Base-by-base conservation (phyloP, 2,113 vertebrate genomes). In the Bothrops jararaca region DNA sequence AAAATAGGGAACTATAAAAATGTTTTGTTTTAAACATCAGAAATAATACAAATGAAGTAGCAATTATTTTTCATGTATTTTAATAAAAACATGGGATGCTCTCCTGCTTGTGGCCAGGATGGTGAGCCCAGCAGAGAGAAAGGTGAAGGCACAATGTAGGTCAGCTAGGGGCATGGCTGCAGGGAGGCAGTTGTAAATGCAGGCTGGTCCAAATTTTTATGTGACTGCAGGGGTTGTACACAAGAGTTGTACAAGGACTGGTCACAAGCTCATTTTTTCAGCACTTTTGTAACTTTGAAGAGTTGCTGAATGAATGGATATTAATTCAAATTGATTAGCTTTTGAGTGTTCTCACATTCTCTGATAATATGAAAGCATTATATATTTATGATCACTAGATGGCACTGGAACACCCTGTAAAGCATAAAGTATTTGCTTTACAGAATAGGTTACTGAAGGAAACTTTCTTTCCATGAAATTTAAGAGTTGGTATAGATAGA, bases 361-460 rank as follows among this genome's bases (percentile, higher is more conserved):
- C 74, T 80, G 34, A 80, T 42, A 80, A 7, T 42, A 42, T 22
- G 1, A 80, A 42, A 80, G 15, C 34, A 80, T 42, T 53, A 53
- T 88, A 88, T 56, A 69, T 13, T 50, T 11, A 13, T 56, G 87
- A 89, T 24, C 91, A 89, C 87, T 89, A 92, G 91, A 89, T 26
- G 91, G 86, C 45, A 53, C 7, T 80, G 74, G 34, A 48, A 80
- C 26, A 92, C 29, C 34, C 57, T 88, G 13, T n/a, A 69, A n/a
- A 64, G 87, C 34, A 3, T 24, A 18, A 45, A 24, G 4, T 80
- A 45, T 69, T 24, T 88, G n/a, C 24, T 92, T 88, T 92, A 69
- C 42, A 52, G 29, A 69, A 23, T 29, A 64, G 48, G 0, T 92
- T 89, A 45, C 3, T 74, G 8, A 26, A 54, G 12, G n/a, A 18